These are phyloP conservation scores for Argyrosomus japonicus DNA, from an alignment of 2,113 vertebrate species.

Conservation along the genomic window DNA sequence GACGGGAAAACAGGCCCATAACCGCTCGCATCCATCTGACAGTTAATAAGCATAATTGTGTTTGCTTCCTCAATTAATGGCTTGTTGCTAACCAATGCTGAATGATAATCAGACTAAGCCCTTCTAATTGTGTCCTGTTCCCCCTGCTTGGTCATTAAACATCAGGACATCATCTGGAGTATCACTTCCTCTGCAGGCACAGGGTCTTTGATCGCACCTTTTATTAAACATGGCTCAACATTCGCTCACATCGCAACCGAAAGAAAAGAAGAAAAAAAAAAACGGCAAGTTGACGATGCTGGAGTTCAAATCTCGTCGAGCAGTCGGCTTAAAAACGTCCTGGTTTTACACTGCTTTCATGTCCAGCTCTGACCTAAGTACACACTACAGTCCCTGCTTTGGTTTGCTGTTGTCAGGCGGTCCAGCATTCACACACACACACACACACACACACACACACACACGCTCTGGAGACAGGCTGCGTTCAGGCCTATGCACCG, in stretches of 20 bases:
- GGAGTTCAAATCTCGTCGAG: not conserved
- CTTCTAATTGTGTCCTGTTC: conserved; percentile 35
- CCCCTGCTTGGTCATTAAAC: conserved; percentile 26
- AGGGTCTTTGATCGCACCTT: not conserved
- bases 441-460: conserved; percentile 8
- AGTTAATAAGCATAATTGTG: conserved; percentile 21
- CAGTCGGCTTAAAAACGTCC: not conserved
- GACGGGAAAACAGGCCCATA: conserved; percentile 13
- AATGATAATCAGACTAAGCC: conserved; percentile 63
- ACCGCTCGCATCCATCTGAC: conserved; percentile 24
- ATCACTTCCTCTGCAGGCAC: conserved; percentile 19
- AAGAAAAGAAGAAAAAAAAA: not conserved
- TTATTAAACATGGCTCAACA: not conserved
- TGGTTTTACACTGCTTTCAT: conserved; percentile 5
- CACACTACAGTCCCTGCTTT: conserved; percentile 49
- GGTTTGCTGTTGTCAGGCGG: conserved; percentile 43
- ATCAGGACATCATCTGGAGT: conserved; percentile 16
- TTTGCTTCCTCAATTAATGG: conserved; percentile 44
- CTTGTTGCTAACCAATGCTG: conserved; percentile 48
- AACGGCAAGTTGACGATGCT: too few species aligned
- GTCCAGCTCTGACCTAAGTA: conserved; percentile 1
- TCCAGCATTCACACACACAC: conserved; percentile 22
- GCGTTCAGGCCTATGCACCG: conserved; percentile 53
- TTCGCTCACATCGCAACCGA: not conserved
- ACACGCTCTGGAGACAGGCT: conserved; percentile 54